Base-by-base conservation (phyloP, 1,140 invertebrate genomes). In the Goniozus legneri region DNA sequence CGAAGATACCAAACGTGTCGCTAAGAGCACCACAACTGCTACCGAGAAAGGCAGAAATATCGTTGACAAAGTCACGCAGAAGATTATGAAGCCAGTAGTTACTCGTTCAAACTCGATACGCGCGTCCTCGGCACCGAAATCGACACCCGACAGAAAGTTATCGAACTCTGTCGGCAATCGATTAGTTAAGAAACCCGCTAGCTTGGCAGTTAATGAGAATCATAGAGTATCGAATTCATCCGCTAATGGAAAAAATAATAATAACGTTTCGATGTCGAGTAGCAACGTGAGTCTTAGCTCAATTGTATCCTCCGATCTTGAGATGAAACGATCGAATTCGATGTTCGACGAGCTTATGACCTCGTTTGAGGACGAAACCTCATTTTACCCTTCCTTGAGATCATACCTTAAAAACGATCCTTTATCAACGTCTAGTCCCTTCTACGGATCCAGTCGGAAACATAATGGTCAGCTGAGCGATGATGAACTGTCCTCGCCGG, bases 271-370 rank as follows among this genome's bases (percentile, higher is more conserved):
- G 21, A 16, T 73, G 3, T 73, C 57, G 24, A 58, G 68, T 13
- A 78, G 76, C 37, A 76, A 65, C 45, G 56, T 77, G 3, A 78
- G 77, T 47, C 47, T 78, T 1, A 76, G 64, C 47, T 78, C 77
- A 0, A 69, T 73, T 19, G 56, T 76, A 2, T 71, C 69, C 8
- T 66, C 61, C 21, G 69, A 71, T 8, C 4, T 56, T 12, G 65
- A 67, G 15, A 49, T 67, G 15, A 73, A 73, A 45, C 58, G 66
- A 20, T 72, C 71, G 21, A 67, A 65, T 41, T 75, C 62, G 0
- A 40, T 67, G 44, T 78, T 80, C 50, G 79, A 80, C 54, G 77
- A 80, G 54, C 62, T 80, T 45, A 73, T 77, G 36, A 75, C 70
- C 38, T 75, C 77, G 46, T 78, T 79, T 54, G 77, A 78, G 38